Evolutionary conservation across 2,888 invertebrate genomes (phyloP).

Genomic region (Dendrolimus houi): DNA sequence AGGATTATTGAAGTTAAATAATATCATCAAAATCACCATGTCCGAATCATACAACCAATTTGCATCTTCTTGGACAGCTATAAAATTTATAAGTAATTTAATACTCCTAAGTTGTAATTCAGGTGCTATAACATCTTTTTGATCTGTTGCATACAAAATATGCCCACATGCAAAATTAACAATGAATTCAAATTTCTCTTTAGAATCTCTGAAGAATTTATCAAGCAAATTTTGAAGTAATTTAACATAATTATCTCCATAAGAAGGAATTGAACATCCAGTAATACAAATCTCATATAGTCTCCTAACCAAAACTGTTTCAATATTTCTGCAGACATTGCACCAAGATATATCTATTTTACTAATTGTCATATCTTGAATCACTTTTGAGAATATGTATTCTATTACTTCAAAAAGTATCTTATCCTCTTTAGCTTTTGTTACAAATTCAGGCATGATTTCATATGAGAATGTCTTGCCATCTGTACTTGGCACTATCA

Average conservation of each 20-base stretch:
- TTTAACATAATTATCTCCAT: conserved; percentile 46
- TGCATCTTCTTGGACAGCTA: conserved; percentile 32
- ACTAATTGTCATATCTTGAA: conserved; percentile 56
- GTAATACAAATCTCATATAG: conserved; percentile 67
- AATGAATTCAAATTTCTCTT: conserved; percentile 72
- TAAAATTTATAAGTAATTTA: conserved; percentile 46
- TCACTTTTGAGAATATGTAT: conserved; percentile 68
- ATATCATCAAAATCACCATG: conserved; percentile 68
- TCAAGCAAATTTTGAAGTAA: conserved; percentile 62
- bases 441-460: conserved; percentile 45
- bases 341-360: conserved; percentile 54
- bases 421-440: conserved; percentile 47
- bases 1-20: conserved; percentile 74
- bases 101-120: conserved; percentile 72
- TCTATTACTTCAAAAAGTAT: conserved; percentile 76
- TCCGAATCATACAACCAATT: conserved; percentile 59
- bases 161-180: conserved; percentile 74
- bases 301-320: conserved; percentile 49
- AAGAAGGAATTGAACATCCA: conserved; percentile 56
- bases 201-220: conserved; percentile 50
- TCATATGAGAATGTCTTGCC: conserved; percentile 35
- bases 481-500: conserved; percentile 41
- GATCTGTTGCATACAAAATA: conserved; percentile 53
- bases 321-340: conserved; percentile 52
- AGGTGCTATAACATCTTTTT: conserved; percentile 58